Conservation (phyloP, 1,140 invertebrate species). For the Bombus consobrinus region DNA sequence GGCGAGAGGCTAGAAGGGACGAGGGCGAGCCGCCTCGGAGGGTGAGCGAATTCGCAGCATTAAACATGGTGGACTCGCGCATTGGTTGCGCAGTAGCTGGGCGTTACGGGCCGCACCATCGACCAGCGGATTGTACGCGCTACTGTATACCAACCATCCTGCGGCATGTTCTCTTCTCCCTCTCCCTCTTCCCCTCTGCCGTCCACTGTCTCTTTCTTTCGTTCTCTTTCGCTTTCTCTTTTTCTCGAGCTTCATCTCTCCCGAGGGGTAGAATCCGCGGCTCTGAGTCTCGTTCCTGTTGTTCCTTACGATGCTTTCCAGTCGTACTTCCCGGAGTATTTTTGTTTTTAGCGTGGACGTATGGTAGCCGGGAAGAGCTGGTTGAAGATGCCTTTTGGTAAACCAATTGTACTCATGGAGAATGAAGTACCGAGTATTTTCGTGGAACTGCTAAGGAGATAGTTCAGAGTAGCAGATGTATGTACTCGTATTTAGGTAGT, state of each 20-base stretch:
- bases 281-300: constrained; percentile 14
- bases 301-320: constrained; percentile 8
- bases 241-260: not conserved
- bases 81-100: constrained; percentile 73
- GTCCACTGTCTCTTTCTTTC: not conserved
- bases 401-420: not conserved
- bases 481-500: not conserved
- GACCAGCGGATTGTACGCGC: constrained; percentile 68
- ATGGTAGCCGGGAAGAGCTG: not conserved
- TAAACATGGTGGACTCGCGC: constrained; percentile 73
- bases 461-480: not conserved
- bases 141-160: constrained; percentile 69
- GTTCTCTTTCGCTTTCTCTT: not conserved
- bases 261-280: not conserved
- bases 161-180: constrained; percentile 54
- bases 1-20: constrained; percentile 47
- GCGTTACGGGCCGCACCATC: constrained; percentile 71
- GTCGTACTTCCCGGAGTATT: not conserved
- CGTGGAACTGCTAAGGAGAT: too few relatives aligned
- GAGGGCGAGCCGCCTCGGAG: constrained; percentile 53
- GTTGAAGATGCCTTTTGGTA: not conserved
- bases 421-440: not conserved
- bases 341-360: not conserved
- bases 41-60: constrained; percentile 72
- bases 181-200: not conserved